Conservation (phyloP, 2,797 vertebrate species). For the Siniperca undulata region DNA sequence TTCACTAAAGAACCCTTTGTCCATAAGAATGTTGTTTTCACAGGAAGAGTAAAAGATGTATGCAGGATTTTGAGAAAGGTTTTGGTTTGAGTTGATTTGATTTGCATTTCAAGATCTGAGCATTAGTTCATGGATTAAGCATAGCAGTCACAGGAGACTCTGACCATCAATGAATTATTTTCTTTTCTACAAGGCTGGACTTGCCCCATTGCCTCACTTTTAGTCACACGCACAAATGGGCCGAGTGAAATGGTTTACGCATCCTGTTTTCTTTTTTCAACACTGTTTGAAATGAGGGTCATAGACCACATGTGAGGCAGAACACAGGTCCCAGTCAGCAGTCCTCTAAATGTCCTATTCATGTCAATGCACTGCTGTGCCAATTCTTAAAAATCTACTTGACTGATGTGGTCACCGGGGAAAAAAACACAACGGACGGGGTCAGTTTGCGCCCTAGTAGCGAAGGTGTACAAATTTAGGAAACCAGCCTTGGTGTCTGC, state of each 20-base stretch:
- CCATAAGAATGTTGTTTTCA: background rate
- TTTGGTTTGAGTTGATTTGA: background rate
- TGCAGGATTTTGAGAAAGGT: background rate
- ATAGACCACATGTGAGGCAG: slow-evolving; percentile 84
- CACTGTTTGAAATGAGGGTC: slow-evolving; percentile 77
- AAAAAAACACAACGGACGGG: slow-evolving; percentile 62
- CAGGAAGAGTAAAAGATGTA: background rate
- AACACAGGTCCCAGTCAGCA: slow-evolving; percentile 81
- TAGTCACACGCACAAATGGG: slow-evolving; percentile 67
- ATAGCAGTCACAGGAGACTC: slow-evolving; percentile 44
- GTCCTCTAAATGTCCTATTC: slow-evolving; percentile 82
- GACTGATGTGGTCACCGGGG: slow-evolving; percentile 80
- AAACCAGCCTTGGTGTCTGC: slow-evolving; percentile 65
- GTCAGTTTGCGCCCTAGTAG: slow-evolving; percentile 73
- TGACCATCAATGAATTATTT: slow-evolving; percentile 59
- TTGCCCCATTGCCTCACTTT: slow-evolving; percentile 64
- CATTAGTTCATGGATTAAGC: slow-evolving; percentile 25
- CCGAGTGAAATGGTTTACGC: slow-evolving; percentile 67
- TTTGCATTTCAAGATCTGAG: slow-evolving; percentile 35
- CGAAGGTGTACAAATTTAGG: slow-evolving; percentile 79
- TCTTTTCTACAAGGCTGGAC: slow-evolving; percentile 64
- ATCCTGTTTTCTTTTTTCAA: slow-evolving; percentile 77
- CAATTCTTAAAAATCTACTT: slow-evolving; percentile 69
- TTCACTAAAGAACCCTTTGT: background rate
- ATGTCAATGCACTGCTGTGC: slow-evolving; percentile 62